Evolutionary conservation across 2,888 invertebrate species (phyloP), one percentile per base, ranked within the genome.

Genomic region (Aphodius granarius): DNA sequence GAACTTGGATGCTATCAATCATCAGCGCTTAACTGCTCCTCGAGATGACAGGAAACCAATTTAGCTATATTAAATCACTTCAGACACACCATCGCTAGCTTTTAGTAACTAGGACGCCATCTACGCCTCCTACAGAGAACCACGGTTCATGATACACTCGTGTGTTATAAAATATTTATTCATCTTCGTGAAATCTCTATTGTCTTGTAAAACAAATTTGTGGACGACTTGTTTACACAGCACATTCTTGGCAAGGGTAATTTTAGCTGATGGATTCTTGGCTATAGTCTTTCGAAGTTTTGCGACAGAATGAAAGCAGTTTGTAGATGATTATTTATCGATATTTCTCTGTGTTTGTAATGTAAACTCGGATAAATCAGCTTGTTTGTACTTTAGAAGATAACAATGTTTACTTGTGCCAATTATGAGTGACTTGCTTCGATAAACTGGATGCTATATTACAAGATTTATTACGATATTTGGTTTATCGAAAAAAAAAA

Each of bases 31-130:
- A 68, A 68, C 68, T 68, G 68, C 68, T 22, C 21, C 21, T 68
- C 68, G 21, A 68, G 68, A 68, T 68, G 68, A 68, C 68, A 68
- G 68, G 68, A 68, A 68, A 68, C 68, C 68, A 68, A 68, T 68
- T 68, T 68, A 68, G 68, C 68, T 68, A 68, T 68, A 68, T 68
- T 68, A 68, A 68, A 68, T 68, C 68, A 68, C 68, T 68, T 68
- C 68, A 68, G 21, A 21, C 68, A 66, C 66, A 17, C 19, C 66
- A 20, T 13, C 19, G 66, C 19, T 43, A 22, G 68, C 68, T 68
- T 68, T 68, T 68, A 22, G 68, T 22, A 22, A 68, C 18, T 22
- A 21, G 20, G 68, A 21, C 68, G 68, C 68, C 68, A 19, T 68
- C 68, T 22, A 21, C n/a, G 6, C n/a, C n/a, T 20, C 68, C 21